Evolutionary conservation across 2,888 invertebrate genomes (phyloP), one percentile per base, ranked within the genome.

Genomic region (Drosophila sordidula): DNA sequence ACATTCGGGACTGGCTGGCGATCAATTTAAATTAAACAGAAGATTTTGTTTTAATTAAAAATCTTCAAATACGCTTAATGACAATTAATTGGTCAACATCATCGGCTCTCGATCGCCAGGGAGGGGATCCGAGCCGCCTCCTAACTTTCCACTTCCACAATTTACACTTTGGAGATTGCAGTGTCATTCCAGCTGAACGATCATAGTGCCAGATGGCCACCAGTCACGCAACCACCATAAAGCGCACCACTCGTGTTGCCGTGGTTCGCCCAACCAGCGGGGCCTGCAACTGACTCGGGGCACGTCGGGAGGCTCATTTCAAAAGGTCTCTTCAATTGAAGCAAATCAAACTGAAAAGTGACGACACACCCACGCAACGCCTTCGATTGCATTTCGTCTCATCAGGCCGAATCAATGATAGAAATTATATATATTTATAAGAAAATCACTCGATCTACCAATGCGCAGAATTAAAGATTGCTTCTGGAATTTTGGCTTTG

Each of bases 1-100:
- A 63, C 59, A 80, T 70, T 68, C 47, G 64, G 26, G 56, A 11
- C 66, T 56, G 50, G 63, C 47, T 71, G 77, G 70, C 75, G 89
- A 87, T 87, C 86, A 87, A 89, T 87, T 87, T 89, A 87, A 87
- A 87, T 87, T 87, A 88, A 89, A 69, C 70, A 54, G 86, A 87
- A 87, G 86, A 87, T 87, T 87, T 87, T 80, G 86, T 73, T 88
- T 87, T 87, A 87, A 87, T 87, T 87, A 88, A 87, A 88, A 87
- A 87, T 87, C 86, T 89, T 89, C 86, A 80, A 87, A 89, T 86
- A 72, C 87, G 89, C 87, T 89, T 87, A 87, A 87, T 87, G 80
- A 88, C 89, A 89, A 87, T 87, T 87, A 87, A 87, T 87, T 87
- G 86, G 89, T 68, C 75, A 80, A 78, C 80, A 80, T 69, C 89